Conservation (phyloP, 2,888 invertebrate genomes). For the Tinea semifulvella region DNA sequence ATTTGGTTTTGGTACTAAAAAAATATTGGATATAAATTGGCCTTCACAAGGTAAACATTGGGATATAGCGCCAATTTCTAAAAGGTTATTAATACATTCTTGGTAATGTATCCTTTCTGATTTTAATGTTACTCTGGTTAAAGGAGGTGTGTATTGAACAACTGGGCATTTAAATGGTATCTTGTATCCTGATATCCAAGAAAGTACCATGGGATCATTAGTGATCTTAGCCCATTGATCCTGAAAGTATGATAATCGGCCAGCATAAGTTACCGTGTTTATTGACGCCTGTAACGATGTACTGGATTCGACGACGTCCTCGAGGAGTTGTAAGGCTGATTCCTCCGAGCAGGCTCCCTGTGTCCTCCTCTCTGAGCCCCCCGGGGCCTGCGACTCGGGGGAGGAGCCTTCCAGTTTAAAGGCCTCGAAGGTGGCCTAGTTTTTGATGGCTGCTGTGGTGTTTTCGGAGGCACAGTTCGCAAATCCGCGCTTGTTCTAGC, state of each 20-base stretch:
- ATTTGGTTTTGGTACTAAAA: constrained; percentile 15
- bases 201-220: constrained; percentile 17
- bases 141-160: not conserved
- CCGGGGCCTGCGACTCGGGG: constrained; percentile 13
- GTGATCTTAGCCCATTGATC: constrained; percentile 19
- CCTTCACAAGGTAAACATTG: constrained; percentile 8
- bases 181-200: constrained; percentile 17
- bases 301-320: constrained; percentile 1
- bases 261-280: constrained; percentile 17
- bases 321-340: constrained; percentile 10
- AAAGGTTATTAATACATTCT: constrained; percentile 15
- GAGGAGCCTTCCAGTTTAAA: constrained; percentile 18
- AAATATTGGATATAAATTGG: constrained; percentile 16
- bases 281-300: constrained; percentile 5
- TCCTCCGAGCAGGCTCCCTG: constrained; percentile 14
- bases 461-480: constrained; percentile 13
- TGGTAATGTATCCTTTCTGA: constrained; percentile 8
- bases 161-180: constrained; percentile 8
- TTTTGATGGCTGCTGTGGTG: constrained; percentile 4
- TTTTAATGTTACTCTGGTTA: not conserved
- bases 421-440: not conserved
- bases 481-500: constrained; percentile 19
- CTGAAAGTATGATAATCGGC: constrained; percentile 15
- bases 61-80: constrained; percentile 8
- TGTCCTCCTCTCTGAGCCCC: constrained; percentile 14